phyloP scores from a whole-genome alignment of 2,113 vertebrate genomes.

The Illadopsis cleaveri region DNA sequence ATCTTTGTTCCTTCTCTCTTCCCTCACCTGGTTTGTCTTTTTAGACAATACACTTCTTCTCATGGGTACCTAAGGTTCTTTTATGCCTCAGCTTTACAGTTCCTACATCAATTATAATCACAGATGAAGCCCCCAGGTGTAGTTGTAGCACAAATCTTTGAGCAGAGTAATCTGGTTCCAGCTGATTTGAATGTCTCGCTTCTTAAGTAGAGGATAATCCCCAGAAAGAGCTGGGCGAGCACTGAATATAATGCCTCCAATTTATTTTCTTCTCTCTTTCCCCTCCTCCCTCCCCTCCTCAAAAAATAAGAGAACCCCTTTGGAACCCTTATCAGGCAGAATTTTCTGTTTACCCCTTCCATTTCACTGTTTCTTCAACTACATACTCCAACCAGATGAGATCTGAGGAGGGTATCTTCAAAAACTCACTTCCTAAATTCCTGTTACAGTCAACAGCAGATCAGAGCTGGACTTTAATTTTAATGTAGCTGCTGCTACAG shows the following conservation, averaged over 20 bases:
- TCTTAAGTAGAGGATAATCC: neutral
- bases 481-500: neutral
- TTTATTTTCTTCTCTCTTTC: neutral
- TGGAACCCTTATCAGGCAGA: neutral
- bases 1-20: neutral
- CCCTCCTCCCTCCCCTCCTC: accelerated
- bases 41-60: neutral
- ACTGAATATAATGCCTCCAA: neutral
- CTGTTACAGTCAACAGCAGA: neutral
- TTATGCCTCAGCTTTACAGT: neutral
- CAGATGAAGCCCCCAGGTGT: neutral
- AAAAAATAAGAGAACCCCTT: neutral
- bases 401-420: neutral
- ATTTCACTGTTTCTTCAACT: neutral
- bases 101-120: neutral
- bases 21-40: neutral
- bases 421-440: neutral
- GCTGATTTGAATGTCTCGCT: neutral
- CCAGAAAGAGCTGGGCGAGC: neutral
- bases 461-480: neutral
- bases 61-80: neutral
- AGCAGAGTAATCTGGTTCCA: neutral
- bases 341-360: neutral
- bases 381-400: neutral
- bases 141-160: neutral